These are phyloP conservation scores for Ptychobarbus kaznakovi DNA, from an alignment of 2,797 vertebrate genomes.

Conservation along the genomic window DNA sequence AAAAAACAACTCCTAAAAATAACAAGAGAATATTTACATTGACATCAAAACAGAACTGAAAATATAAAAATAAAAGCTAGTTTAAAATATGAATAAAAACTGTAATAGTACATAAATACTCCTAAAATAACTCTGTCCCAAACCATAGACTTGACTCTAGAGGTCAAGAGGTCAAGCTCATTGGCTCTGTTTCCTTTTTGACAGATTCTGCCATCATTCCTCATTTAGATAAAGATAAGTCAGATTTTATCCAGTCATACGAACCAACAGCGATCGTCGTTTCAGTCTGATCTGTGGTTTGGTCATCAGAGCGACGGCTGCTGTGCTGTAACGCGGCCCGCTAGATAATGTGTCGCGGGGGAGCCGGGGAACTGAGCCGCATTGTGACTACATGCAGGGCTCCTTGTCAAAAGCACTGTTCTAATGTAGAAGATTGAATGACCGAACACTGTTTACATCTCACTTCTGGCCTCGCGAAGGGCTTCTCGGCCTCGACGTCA, in stretches of 20 bases:
- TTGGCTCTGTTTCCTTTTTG: background rate
- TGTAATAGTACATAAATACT: background rate
- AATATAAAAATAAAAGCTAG: background rate
- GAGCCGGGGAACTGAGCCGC: slow-evolving; percentile 69
- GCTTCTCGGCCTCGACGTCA: slow-evolving; percentile 62
- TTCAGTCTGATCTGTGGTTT: background rate
- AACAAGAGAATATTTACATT: background rate
- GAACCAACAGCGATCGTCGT: background rate
- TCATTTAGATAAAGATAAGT: background rate
- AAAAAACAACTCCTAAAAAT: background rate
- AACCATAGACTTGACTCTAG: background rate
- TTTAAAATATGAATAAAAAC: background rate
- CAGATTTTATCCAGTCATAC: background rate
- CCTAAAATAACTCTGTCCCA: background rate
- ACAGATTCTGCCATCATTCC: background rate
- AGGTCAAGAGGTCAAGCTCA: background rate
- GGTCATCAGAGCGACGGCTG: slow-evolving; percentile 74
- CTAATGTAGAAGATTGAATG: slow-evolving; percentile 77
- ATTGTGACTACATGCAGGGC: slow-evolving; percentile 70
- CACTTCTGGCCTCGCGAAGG: slow-evolving; percentile 66
- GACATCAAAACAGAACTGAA: background rate
- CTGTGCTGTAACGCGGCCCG: slow-evolving; percentile 73
- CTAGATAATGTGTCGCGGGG: slow-evolving; percentile 74
- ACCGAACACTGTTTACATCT: slow-evolving; percentile 79
- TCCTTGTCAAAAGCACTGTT: slow-evolving; percentile 76